These are phyloP conservation scores for Heteromurus nitidus DNA, from an alignment of 2,888 invertebrate species.

Conservation along the genomic window DNA sequence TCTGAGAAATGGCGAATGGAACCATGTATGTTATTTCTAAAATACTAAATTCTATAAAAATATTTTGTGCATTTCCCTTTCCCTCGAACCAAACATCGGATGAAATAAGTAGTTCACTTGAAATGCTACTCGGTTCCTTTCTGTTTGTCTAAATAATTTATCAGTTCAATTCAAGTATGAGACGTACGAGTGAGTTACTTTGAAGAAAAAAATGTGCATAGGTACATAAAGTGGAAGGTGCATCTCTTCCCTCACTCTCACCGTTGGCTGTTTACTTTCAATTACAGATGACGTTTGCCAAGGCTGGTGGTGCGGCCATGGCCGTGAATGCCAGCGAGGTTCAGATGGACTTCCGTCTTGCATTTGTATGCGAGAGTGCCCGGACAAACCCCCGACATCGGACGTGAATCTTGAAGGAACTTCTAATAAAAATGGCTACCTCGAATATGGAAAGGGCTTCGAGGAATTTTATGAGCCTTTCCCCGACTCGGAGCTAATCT, in stretches of 20 bases:
- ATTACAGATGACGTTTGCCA: conserved; percentile 65
- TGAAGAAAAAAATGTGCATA: too few species aligned
- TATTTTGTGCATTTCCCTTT: too few species aligned
- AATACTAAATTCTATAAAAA: too few species aligned
- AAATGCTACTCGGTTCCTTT: too few species aligned
- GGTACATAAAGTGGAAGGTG: conserved; percentile 4
- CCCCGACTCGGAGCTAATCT: conserved; percentile 53
- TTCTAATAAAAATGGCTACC: conserved; percentile 53
- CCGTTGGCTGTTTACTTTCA: conserved; percentile 55
- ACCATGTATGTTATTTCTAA: conserved; percentile 29
- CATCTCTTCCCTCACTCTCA: not conserved
- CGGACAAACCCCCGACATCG: conserved; percentile 53
- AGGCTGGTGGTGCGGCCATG: conserved; percentile 72
- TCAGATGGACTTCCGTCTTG: conserved; percentile 69
- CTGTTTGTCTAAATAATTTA: too few species aligned
- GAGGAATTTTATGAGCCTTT: conserved; percentile 58
- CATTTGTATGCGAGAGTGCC: conserved; percentile 71
- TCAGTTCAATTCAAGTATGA: too few species aligned
- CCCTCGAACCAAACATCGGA: too few species aligned
- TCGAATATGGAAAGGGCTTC: conserved; percentile 53
- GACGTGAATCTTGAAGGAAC: conserved; percentile 37
- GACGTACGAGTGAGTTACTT: too few species aligned
- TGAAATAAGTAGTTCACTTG: too few species aligned
- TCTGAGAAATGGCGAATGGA: conserved; percentile 42
- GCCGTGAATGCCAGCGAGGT: conserved; percentile 70